Conservation (phyloP, 2,797 vertebrate species). For the Scomberomorus guttatus region DNA sequence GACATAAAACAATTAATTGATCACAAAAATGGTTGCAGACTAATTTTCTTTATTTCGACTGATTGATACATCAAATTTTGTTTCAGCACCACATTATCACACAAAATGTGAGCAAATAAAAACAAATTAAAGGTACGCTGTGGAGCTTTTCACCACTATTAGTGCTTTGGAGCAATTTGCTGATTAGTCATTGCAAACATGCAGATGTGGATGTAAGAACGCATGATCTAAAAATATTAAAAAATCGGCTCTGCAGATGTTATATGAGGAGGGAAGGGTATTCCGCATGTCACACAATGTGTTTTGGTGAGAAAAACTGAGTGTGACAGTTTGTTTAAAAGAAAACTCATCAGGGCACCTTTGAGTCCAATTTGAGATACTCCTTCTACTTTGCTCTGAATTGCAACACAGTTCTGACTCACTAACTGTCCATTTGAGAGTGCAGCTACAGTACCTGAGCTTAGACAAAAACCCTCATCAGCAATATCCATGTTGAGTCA, state of each 20-base stretch:
- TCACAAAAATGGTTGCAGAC: too few relatives aligned
- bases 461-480: constrained; percentile 37
- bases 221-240: too few relatives aligned
- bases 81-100: too few relatives aligned
- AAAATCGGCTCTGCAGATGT: background rate
- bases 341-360: too few relatives aligned
- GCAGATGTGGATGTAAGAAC: background rate
- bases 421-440: background rate
- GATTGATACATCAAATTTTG: too few relatives aligned
- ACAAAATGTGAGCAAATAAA: background rate
- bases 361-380: background rate
- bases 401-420: background rate
- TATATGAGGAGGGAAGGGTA: background rate
- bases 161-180: too few relatives aligned
- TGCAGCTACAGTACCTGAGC: constrained; percentile 22
- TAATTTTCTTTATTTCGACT: too few relatives aligned
- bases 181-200: background rate
- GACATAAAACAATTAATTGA: too few relatives aligned
- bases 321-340: background rate
- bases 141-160: too few relatives aligned
- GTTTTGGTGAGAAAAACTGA: background rate
- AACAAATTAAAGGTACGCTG: background rate
- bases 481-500: constrained; percentile 54
- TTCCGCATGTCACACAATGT: too few relatives aligned
- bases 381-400: background rate